Evolutionary conservation across 2,113 vertebrate genomes (phyloP).

Genomic region (Zosterops lateralis): DNA sequence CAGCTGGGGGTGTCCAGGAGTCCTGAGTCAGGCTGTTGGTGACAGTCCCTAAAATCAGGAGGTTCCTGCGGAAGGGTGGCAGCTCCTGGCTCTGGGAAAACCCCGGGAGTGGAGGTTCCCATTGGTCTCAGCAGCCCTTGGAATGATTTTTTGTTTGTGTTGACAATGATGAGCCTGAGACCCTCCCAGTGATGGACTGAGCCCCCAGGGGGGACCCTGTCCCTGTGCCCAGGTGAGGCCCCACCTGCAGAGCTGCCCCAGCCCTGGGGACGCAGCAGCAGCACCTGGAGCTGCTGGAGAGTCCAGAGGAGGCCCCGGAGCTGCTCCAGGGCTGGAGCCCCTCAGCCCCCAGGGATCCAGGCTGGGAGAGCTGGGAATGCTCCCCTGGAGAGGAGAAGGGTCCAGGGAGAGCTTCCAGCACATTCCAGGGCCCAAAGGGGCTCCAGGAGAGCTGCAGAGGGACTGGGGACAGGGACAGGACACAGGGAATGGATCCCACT

Average conservation of each 20-base stretch:
- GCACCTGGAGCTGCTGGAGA: neutral
- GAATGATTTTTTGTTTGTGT: neutral
- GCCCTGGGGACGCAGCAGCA: neutral
- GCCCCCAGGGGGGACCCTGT: neutral
- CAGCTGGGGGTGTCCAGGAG: accelerated
- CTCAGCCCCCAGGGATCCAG: too few species aligned
- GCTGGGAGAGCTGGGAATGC: too few species aligned
- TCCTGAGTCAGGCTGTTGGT: neutral
- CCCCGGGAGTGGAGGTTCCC: accelerated
- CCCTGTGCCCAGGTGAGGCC: neutral
- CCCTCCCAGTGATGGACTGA: neutral
- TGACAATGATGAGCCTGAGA: neutral
- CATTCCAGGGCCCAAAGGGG: too few species aligned
- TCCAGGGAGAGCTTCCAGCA: too few species aligned
- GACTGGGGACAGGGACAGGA: too few species aligned
- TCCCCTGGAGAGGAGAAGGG: too few species aligned
- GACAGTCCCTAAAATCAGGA: neutral
- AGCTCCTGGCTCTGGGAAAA: neutral
- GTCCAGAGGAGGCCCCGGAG: neutral
- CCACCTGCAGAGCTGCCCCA: neutral
- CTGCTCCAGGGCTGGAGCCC: too few species aligned
- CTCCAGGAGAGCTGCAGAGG: too few species aligned
- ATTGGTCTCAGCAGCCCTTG: neutral
- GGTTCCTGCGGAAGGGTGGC: neutral
- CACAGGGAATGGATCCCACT: too few species aligned